Percentiles rank a stretch among this genome's conserved stretches.
phyloP scores from a whole-genome alignment of 1,140 invertebrate genomes.

The Pseudomyrmex dendroicus region DNA sequence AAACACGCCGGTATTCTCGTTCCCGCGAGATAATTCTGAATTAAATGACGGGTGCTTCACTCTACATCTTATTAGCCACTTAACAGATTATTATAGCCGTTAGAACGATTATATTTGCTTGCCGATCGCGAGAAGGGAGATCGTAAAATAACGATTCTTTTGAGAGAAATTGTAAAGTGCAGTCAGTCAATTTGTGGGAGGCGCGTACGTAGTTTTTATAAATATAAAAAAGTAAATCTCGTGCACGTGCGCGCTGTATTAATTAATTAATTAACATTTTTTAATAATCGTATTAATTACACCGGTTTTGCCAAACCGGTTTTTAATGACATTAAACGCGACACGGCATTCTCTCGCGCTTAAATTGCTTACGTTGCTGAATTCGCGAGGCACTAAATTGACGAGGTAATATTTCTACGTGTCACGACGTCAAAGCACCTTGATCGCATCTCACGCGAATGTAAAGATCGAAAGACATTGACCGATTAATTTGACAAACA shows the following conservation, averaged over 20 bases:
- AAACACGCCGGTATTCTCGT: background rate
- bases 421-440: conserved; percentile 23
- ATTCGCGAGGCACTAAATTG: conserved; percentile 23
- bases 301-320: background rate
- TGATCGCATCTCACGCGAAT: conserved; percentile 21
- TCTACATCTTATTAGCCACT: conserved; percentile 50
- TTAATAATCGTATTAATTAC: background rate
- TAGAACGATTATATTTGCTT: conserved; percentile 24
- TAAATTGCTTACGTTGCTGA: conserved; percentile 35
- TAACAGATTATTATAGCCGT: conserved; percentile 46
- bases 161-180: background rate
- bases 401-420: conserved; percentile 10
- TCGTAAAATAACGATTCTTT: conserved; percentile 11
- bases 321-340: conserved; percentile 16
- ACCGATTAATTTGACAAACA: background rate
- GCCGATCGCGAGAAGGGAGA: conserved; percentile 1
- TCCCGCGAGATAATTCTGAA: conserved; percentile 5
- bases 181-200: background rate
- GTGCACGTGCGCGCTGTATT: background rate
- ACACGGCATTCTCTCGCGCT: conserved; percentile 11
- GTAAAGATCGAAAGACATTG: conserved; percentile 18
- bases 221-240: conserved; percentile 5
- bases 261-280: conserved; percentile 45
- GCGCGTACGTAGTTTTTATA: background rate
- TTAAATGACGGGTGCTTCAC: conserved; percentile 3